Conservation (phyloP, 2,113 vertebrate species). For the Oreochromis tanganicae region DNA sequence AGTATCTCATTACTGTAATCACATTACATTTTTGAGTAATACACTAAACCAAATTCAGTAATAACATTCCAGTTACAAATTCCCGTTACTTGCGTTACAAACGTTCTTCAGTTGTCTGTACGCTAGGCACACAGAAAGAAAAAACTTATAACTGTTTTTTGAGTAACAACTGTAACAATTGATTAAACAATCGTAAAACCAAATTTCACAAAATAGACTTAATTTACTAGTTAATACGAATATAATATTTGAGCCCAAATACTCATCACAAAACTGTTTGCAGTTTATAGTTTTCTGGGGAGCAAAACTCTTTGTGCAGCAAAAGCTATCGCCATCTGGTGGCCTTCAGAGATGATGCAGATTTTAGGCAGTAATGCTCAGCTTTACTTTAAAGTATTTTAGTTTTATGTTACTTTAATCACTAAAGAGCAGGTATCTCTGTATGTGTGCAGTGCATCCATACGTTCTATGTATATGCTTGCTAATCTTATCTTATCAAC, state of each 20-base stretch:
- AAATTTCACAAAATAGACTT: not conserved
- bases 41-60: not conserved
- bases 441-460: not conserved
- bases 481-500: fast-evolving
- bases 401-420: not conserved
- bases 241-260: not conserved
- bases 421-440: not conserved
- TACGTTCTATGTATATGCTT: not conserved
- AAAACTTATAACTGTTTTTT: not conserved
- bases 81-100: not conserved
- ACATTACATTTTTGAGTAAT: not conserved
- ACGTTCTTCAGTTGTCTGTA: not conserved
- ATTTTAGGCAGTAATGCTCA: not conserved
- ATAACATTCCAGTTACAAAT: not conserved
- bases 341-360: not conserved
- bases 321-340: not conserved
- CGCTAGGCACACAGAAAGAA: fast-evolving
- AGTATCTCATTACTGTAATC: not conserved
- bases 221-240: not conserved
- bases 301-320: not conserved
- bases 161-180: not conserved
- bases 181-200: not conserved
- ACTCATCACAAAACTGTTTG: not conserved
- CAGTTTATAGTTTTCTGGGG: not conserved
- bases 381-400: not conserved